Base-by-base conservation (phyloP, 2,797 vertebrate species). In the Phoxinus dragarum region DNA sequence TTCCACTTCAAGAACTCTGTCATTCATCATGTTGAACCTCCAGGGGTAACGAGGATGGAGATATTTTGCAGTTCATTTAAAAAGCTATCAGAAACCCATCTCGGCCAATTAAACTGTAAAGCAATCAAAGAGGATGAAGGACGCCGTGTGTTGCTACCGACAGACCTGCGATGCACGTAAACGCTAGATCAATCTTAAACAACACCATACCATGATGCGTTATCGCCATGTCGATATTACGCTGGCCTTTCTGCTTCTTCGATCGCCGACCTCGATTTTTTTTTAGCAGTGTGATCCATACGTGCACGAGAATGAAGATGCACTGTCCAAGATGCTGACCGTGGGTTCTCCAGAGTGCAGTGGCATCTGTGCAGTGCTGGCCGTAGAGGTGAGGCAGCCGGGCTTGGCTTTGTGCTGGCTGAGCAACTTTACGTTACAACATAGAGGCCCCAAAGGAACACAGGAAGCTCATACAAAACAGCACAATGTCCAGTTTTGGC, bases 31-130 rank as follows among this genome's bases (percentile, higher is more conserved):
- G 42, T 38, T 34, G 40, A 42, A 72, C 74, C 76, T 84, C 82
- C 21, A 19, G 86, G 84, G 81, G 27, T 80, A 73, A 80, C 78
- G 64, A 88, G 49, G 73, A 77, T 82, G 78, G 78, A 86, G 71
- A 84, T 59, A 68, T 79, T 87, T 90, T 83, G 47, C 67, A 82
- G 81, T 78, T 86, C 84, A 82, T 84, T 87, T 87, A 82, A 78
- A 81, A 89, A 82, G 52, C 56, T 69, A 75, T 84, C 73, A 74
- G 38, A 84, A 84, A 84, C 40, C 64, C 34, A 87, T 86, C 81
- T 68, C 3, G 1, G 73, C 76, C 86, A 89, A 82, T 89, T 88
- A 82, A 71, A 67, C 79, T 4, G 47, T 38, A 38, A 77, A 78
- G 56, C 66, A 78, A 84, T 78, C 80, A 71, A 85, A 88, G 31